A percentile compares a stretch with the other conserved stretches of the same genome.
phyloP scores from a whole-genome alignment of 2,888 invertebrate species.

The Cremastinae sp. region DNA sequence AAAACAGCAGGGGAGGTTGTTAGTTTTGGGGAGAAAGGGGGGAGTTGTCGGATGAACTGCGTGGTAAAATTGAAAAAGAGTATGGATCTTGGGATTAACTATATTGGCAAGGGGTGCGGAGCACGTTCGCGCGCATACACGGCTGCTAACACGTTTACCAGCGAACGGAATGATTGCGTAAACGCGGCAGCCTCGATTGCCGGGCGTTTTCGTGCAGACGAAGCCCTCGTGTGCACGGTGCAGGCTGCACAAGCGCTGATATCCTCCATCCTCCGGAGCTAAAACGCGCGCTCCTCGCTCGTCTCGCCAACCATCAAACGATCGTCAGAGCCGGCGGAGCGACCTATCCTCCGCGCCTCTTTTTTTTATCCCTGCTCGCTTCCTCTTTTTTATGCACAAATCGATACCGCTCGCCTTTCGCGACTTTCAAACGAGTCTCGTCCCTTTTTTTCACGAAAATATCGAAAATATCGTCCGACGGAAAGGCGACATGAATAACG shows the following conservation, averaged over 20 bases:
- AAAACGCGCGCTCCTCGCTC: conserved; percentile 65
- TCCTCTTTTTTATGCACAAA: conserved; percentile 28
- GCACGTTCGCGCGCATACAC: conserved; percentile 28
- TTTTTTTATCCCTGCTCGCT: conserved; percentile 35
- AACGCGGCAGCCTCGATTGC: conserved; percentile 46
- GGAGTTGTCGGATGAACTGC: too few species aligned
- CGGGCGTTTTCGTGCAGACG: conserved; percentile 37
- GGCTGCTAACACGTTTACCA: conserved; percentile 18
- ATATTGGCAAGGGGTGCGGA: too few species aligned
- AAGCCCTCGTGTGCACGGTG: conserved; percentile 21
- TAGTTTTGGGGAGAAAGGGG: too few species aligned
- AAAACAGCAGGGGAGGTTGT: too few species aligned
- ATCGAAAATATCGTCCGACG: background rate
- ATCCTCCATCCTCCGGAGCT: conserved; percentile 56
- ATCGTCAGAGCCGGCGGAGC: conserved; percentile 59
- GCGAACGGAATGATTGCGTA: conserved; percentile 54
- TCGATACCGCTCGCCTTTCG: conserved; percentile 63
- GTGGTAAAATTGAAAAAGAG: too few species aligned
- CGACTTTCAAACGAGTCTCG: conserved; percentile 23
- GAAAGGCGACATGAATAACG: too few species aligned
- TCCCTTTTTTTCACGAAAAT: background rate
- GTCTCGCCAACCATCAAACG: conserved; percentile 67
- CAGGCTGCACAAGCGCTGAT: conserved; percentile 52
- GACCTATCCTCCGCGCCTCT: conserved; percentile 28
- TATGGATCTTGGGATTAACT: too few species aligned